These are phyloP conservation scores for Eriocheir sinensis DNA, from an alignment of 1,140 invertebrate species.

Conservation along the genomic window DNA sequence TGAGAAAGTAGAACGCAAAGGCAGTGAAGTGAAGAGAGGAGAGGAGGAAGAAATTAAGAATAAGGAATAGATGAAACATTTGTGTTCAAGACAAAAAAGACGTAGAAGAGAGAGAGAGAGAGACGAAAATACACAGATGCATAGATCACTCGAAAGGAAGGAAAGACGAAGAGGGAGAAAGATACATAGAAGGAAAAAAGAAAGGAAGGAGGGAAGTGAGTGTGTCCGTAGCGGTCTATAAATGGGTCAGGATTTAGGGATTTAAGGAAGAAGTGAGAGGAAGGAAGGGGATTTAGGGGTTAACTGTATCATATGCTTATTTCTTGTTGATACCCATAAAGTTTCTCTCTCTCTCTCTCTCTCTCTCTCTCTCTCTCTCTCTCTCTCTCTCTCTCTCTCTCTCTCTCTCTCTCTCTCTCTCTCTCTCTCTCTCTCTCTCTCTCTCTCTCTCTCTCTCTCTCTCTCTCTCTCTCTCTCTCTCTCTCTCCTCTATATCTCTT, in stretches of 20 bases:
- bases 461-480: background rate
- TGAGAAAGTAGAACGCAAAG: background rate
- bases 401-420: slow-evolving; percentile 55
- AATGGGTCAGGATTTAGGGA: background rate
- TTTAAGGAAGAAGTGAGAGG: background rate
- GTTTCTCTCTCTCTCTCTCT: too few relatives aligned
- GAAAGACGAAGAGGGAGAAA: background rate
- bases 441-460: background rate
- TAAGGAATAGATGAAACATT: background rate
- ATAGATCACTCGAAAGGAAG: too few relatives aligned
- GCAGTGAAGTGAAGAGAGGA: background rate
- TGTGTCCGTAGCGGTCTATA: too few relatives aligned
- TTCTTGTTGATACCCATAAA: background rate
- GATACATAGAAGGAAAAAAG: background rate
- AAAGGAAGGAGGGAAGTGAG: background rate
- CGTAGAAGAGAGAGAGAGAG: too few relatives aligned
- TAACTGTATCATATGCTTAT: background rate
- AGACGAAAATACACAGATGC: too few relatives aligned
- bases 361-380: background rate
- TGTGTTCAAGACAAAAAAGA: background rate
- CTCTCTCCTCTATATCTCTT: too few relatives aligned
- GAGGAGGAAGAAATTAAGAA: background rate
- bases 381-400: background rate
- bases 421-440: slow-evolving; percentile 43
- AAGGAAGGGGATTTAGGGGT: background rate